A percentile compares a stretch with the other conserved stretches of the same genome.
Evolutionary conservation across 2,797 vertebrate genomes (phyloP).

Genomic region (Siniperca obscura): DNA sequence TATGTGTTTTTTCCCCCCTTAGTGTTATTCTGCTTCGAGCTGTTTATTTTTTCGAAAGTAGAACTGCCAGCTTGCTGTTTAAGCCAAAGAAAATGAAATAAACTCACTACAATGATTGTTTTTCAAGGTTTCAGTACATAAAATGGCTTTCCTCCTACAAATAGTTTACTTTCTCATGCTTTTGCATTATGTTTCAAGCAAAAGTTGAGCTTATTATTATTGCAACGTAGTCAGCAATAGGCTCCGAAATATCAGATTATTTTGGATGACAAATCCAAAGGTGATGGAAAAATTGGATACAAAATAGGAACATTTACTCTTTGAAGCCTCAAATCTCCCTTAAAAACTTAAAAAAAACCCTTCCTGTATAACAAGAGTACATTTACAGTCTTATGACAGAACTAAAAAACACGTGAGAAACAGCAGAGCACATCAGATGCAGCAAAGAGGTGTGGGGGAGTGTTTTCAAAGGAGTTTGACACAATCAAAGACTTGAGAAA

Average conservation of each 20-base stretch:
- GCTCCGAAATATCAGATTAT: conserved; percentile 2
- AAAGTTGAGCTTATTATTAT: conserved; percentile 22
- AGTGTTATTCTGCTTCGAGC: conserved; percentile 32
- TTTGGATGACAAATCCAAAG: conserved; percentile 14
- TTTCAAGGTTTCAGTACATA: conserved; percentile 49
- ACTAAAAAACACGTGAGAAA: conserved; percentile 20
- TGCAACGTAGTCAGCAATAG: conserved; percentile 18
- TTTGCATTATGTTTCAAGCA: conserved; percentile 38
- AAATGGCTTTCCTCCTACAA: conserved; percentile 23
- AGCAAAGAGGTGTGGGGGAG: conserved; percentile 31
- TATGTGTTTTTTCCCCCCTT: conserved; percentile 5
- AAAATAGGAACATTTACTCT: not conserved
- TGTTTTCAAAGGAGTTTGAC: conserved; percentile 38
- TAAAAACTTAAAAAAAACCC: not conserved
- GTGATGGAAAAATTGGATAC: conserved; percentile 2
- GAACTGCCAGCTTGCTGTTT: conserved; percentile 12
- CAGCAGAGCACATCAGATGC: conserved; percentile 12
- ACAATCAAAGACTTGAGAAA: conserved; percentile 41
- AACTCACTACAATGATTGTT: conserved; percentile 43
- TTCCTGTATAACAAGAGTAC: not conserved
- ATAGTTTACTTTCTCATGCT: conserved; percentile 40
- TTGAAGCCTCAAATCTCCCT: conserved; percentile 6
- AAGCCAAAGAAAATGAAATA: conserved; percentile 31
- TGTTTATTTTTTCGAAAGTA: conserved; percentile 38
- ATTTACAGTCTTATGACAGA: not conserved